A percentile compares a stretch with the other conserved stretches of the same genome.
Conservation (phyloP, 2,888 invertebrate species). For the Orchestes rusci region DNA sequence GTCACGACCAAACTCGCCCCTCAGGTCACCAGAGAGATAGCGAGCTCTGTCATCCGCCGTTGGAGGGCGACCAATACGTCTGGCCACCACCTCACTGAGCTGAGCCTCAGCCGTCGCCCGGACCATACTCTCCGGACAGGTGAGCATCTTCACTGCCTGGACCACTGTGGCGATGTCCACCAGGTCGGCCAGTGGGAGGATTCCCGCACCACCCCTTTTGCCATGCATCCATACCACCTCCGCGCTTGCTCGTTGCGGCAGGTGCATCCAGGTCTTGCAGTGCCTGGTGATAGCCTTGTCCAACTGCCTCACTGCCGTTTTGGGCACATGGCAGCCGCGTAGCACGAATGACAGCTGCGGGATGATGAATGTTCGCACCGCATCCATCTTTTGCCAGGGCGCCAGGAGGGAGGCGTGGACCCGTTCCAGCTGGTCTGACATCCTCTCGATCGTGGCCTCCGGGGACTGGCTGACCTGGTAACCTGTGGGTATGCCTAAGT, state of each 20-base stretch:
- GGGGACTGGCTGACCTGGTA: too few species aligned
- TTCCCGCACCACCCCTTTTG: constrained; percentile 31
- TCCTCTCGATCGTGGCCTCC: too few species aligned
- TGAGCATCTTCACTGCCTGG: constrained; percentile 34
- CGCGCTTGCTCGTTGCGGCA: constrained; percentile 32
- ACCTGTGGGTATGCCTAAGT: too few species aligned
- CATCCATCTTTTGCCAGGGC: too few species aligned
- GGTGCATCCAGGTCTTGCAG: constrained; percentile 32
- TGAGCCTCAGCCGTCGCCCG: constrained; percentile 24
- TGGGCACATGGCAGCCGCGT: constrained; percentile 29
- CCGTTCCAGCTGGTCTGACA: too few species aligned
- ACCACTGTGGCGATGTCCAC: constrained; percentile 26
- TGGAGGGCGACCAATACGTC: constrained; percentile 16
- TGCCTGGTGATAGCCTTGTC: constrained; percentile 28
- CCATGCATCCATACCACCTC: constrained; percentile 29
- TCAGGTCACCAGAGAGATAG: constrained; percentile 23
- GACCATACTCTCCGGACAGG: constrained; percentile 26
- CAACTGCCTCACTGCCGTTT: constrained; percentile 25
- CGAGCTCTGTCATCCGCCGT: constrained; percentile 25
- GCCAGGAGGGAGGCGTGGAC: too few species aligned
- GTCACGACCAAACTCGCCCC: constrained; percentile 23
- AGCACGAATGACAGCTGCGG: constrained; percentile 29
- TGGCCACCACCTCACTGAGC: constrained; percentile 24
- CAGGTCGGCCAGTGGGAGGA: constrained; percentile 32
- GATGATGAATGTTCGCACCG: too few species aligned